Percentiles rank a stretch among this genome's conserved stretches.
Evolutionary conservation across 2,113 vertebrate genomes (phyloP).

Genomic region (Chaetops frenatus): DNA sequence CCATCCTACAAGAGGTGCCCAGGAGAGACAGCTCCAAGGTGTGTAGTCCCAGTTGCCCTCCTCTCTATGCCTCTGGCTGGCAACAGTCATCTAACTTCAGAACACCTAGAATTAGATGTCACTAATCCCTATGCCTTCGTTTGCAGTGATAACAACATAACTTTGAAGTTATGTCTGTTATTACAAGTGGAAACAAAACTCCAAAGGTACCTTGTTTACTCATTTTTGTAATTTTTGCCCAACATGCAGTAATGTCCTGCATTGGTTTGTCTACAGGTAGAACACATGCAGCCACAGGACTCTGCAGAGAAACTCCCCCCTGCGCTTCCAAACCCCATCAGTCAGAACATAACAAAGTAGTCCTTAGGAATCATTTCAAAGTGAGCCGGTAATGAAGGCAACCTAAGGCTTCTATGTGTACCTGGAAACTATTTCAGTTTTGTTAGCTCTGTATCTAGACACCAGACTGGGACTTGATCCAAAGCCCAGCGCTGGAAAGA

Average conservation of each 20-base stretch:
- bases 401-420: neutral
- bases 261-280: neutral
- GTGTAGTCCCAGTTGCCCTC: rapidly evolving
- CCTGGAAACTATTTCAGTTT: neutral
- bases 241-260: neutral
- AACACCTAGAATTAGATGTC: neutral
- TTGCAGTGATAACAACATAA: neutral
- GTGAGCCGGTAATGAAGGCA: neutral
- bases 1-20: neutral
- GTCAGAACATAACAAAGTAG: neutral
- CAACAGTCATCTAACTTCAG: neutral
- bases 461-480: neutral
- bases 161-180: neutral
- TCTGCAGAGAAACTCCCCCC: neutral
- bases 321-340: neutral
- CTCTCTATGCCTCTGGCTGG: neutral
- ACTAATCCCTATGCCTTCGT: neutral
- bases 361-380: neutral
- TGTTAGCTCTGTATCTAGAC: neutral
- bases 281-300: neutral
- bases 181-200: neutral
- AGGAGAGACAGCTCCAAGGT: neutral
- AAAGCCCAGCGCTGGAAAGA: neutral
- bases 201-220: neutral
- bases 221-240: neutral